Evolutionary conservation across 2,113 vertebrate genomes (phyloP).

Genomic region (Desmodus rotundus): DNA sequence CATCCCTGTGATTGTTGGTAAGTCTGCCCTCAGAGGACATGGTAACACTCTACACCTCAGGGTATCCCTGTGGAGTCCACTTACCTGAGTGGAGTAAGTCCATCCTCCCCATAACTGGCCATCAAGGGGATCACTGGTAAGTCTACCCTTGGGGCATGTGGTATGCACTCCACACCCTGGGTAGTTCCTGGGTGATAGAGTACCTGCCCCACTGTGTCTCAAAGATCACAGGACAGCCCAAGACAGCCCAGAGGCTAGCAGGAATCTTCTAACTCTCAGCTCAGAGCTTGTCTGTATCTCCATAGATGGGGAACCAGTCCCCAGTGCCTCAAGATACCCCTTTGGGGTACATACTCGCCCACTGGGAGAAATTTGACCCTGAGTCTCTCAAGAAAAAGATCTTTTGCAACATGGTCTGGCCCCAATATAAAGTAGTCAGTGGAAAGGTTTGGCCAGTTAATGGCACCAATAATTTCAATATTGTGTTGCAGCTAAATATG

Average conservation of each 20-base stretch:
- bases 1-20: background rate
- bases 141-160: background rate
- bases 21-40: background rate
- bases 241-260: background rate
- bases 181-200: background rate
- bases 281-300: background rate
- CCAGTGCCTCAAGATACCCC: background rate
- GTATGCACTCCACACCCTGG: background rate
- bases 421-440: background rate
- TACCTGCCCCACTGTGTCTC: background rate
- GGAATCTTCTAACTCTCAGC: background rate
- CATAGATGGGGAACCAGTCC: background rate
- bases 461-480: background rate
- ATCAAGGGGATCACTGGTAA: background rate
- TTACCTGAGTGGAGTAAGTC: background rate
- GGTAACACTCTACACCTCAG: background rate
- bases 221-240: background rate
- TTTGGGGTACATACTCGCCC: background rate
- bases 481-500: background rate
- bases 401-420: background rate
- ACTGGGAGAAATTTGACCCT: background rate
- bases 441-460: background rate
- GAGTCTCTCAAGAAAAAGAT: background rate
- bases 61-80: background rate
- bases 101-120: background rate